Base-by-base conservation (phyloP, 2,113 vertebrate species). In the Mobula birostris region DNA sequence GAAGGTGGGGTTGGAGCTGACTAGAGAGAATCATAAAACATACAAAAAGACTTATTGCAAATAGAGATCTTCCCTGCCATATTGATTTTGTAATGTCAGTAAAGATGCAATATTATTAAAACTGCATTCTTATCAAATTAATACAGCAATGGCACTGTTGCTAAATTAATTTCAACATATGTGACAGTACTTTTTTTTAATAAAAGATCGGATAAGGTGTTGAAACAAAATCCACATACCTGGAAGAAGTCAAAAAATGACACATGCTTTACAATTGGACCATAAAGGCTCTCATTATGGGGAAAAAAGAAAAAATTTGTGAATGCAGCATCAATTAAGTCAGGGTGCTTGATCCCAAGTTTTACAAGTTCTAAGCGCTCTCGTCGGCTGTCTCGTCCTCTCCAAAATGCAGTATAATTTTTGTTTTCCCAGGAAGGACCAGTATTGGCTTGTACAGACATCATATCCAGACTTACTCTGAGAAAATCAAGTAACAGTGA, bases 261-360 rank as follows among this genome's bases (percentile, higher is more conserved):
- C 94, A 99, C 98, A 29, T 99, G 98, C 94, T 99, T 98, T 95
- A 99, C 98, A n/a, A 99, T 97, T 5, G 99, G 98, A 19, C 99
- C 99, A 17, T 99, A 99, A 5, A 99, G 97, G 94, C 96, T 98
- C 96, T 99, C 98, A 0, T 99, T 97, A 0, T 99, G 99, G 95
- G 99, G 97, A 95, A 99, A 99, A 96, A 99, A 99, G 96, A 99
- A 99, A 95, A 99, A 99, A 96, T 99, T 99, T 94, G 99, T 99
- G 95, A 99, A 99, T 72, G 99, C 99, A 11, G 98, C 99, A 1
- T 99, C 98, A n/a, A 99, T 97, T 95, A 97, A 94, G 40, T 97
- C 94, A 0, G 99, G 98, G 61, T 98, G 96, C 90, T 97, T 97
- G 92, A 98, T 97, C 7, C 98, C 97, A 87, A 99, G 96, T 95